Conservation (phyloP, 2,888 invertebrate species). For the Salticus scenicus region DNA sequence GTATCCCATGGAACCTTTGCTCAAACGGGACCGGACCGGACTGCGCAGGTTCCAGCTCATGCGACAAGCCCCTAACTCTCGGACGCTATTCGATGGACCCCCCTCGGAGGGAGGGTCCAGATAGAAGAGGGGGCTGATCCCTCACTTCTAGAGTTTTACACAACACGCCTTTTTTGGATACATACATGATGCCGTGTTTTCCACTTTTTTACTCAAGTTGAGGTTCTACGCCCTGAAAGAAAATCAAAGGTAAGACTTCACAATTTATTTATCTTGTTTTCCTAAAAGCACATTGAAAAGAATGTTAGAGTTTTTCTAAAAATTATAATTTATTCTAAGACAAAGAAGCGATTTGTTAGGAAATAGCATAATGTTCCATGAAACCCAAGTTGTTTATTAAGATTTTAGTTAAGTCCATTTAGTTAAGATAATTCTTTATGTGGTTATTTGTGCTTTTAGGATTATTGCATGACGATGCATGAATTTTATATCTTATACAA, state of each 20-base stretch:
- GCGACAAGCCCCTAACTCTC: conserved; percentile 57
- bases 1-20: conserved; percentile 65
- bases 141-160: conserved; percentile 18
- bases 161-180: conserved; percentile 51
- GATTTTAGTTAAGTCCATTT: no score
- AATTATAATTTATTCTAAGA: neutral
- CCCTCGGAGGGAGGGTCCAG: conserved; percentile 61
- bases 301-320: no score
- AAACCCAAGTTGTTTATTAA: no score
- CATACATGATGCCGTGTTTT: conserved; percentile 57
- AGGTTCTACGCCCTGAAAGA: conserved; percentile 57
- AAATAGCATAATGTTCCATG: neutral
- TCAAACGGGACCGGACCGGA: conserved; percentile 61
- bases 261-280: neutral
- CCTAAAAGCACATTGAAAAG: neutral
- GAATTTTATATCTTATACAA: no score
- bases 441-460: no score
- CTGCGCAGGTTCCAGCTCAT: conserved; percentile 63
- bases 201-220: conserved; percentile 69
- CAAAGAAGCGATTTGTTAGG: neutral
- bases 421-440: no score
- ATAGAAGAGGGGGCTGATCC: conserved; percentile 30
- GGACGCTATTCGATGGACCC: conserved; percentile 65
- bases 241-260: conserved; percentile 33
- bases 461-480: no score